These are phyloP conservation scores for Macrotrachela quadricornifera DNA, from an alignment of 1,140 invertebrate genomes.

Conservation along the genomic window DNA sequence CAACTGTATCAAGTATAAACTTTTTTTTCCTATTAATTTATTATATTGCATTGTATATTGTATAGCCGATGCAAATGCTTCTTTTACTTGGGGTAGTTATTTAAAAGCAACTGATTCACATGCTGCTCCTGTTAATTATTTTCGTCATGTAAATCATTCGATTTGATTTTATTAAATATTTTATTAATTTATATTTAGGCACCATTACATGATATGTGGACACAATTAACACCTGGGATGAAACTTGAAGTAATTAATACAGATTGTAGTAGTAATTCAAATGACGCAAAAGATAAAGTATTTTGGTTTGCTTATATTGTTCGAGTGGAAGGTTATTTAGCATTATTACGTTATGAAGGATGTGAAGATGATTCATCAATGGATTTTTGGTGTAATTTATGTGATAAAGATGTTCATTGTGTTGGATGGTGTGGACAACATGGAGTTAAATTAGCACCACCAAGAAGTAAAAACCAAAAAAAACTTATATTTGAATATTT, in stretches of 20 bases:
- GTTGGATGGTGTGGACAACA: constrained; percentile 88
- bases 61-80: too few species aligned
- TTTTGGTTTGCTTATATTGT: not conserved
- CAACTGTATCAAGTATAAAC: too few species aligned
- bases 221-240: constrained; percentile 72
- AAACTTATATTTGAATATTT: too few species aligned
- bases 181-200: constrained; percentile 34
- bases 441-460: constrained; percentile 76
- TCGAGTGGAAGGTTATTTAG: constrained; percentile 50
- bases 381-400: constrained; percentile 86
- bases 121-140: constrained; percentile 66
- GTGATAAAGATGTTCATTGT: constrained; percentile 70
- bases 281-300: not conserved
- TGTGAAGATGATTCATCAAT: constrained; percentile 62
- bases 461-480: constrained; percentile 38
- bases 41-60: too few species aligned
- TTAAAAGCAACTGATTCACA: constrained; percentile 50
- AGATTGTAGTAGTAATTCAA: constrained; percentile 43
- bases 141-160: constrained; percentile 47
- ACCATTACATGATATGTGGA: constrained; percentile 71
- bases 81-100: constrained; percentile 47
- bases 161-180: not conserved
- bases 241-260: constrained; percentile 82
- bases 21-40: too few species aligned
- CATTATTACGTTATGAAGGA: constrained; percentile 73